Conservation (phyloP, 2,888 invertebrate species). For the Ochropleura leucogaster region DNA sequence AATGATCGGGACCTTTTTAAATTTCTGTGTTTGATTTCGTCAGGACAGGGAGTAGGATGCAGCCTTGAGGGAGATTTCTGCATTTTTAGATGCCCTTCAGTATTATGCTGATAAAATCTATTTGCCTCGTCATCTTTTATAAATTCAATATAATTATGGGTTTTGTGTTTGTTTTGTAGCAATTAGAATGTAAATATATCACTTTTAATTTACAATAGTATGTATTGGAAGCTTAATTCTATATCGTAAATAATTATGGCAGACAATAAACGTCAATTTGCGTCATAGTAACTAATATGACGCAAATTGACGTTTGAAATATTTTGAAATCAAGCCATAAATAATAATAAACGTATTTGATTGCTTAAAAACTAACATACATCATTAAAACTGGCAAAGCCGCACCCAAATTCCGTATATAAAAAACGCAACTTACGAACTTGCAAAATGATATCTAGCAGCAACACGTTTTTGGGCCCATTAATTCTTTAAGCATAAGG, state of each 20-base stretch:
- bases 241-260: neutral
- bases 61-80: slow-evolving; percentile 26
- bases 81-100: neutral
- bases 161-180: neutral
- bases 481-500: neutral
- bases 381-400: slow-evolving; percentile 1
- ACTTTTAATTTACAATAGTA: neutral
- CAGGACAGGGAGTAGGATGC: neutral
- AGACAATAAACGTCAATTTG: neutral
- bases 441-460: slow-evolving; percentile 6
- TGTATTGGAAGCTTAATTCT: neutral
- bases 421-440: slow-evolving; percentile 1
- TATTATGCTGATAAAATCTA: neutral
- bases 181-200: neutral
- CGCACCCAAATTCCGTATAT: slow-evolving; percentile 11
- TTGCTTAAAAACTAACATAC: slow-evolving; percentile 1
- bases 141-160: neutral
- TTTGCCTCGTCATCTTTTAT: neutral
- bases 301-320: too few relatives aligned
- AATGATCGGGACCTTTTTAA: too few relatives aligned
- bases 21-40: neutral
- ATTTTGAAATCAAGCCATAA: neutral
- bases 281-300: neutral
- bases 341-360: slow-evolving; percentile 4
- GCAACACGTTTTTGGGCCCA: neutral